Evolutionary conservation across 2,797 vertebrate genomes (phyloP).

Genomic region (Gobionotothen gibberifrons): DNA sequence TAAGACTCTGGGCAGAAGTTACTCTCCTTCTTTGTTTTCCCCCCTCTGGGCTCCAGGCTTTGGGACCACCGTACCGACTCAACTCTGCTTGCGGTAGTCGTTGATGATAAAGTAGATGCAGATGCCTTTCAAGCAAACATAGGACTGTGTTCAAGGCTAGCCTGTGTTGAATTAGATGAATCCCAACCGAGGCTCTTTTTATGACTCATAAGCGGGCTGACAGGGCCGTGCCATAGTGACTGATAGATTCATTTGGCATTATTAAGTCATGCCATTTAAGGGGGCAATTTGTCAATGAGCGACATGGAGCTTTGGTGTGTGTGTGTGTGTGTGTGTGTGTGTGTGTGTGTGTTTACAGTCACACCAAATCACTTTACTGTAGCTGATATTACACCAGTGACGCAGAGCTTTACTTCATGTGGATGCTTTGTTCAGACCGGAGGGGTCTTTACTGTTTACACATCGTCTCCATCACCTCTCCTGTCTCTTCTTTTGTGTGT

Average conservation of each 20-base stretch:
- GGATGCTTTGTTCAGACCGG: conserved; percentile 53
- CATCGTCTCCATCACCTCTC: conserved; percentile 54
- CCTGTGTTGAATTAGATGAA: conserved; percentile 77
- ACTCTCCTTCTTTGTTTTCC: conserved; percentile 56
- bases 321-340: conserved; percentile 36
- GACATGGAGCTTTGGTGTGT: conserved; percentile 42
- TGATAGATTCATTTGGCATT: conserved; percentile 79
- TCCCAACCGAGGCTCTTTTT: conserved; percentile 52
- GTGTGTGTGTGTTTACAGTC: conserved; percentile 26
- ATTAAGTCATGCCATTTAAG: conserved; percentile 78
- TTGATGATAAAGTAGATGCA: conserved; percentile 80
- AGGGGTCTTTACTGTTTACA: conserved; percentile 66
- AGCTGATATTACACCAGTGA: conserved; percentile 63
- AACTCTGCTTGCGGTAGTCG: conserved; percentile 73
- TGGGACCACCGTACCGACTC: conserved; percentile 65
- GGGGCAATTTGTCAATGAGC: conserved; percentile 72
- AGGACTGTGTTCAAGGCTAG: conserved; percentile 54
- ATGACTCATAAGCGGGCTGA: conserved; percentile 67
- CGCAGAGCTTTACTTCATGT: conserved; percentile 65
- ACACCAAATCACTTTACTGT: conserved; percentile 64
- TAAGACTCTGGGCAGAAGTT: conserved; percentile 58
- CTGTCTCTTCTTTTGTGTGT: conserved; percentile 54
- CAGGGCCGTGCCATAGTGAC: conserved; percentile 68
- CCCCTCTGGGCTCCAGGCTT: conserved; percentile 51
- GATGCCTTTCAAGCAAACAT: conserved; percentile 74